These are phyloP conservation scores for Ellobium chinense DNA, from an alignment of 2,888 invertebrate genomes.

Conservation along the genomic window DNA sequence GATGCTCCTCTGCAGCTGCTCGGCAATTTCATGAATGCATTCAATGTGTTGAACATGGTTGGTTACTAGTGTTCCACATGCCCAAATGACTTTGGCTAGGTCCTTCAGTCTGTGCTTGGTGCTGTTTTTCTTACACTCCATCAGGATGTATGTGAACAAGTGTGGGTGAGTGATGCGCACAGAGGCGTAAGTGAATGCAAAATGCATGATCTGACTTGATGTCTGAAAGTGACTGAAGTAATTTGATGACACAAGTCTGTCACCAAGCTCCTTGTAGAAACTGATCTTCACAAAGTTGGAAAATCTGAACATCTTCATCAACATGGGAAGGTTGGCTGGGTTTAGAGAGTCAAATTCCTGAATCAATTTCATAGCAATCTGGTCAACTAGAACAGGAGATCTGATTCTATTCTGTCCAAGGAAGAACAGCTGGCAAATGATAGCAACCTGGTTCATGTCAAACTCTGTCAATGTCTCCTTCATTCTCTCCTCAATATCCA, in stretches of 20 bases:
- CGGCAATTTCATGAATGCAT: conserved; percentile 7
- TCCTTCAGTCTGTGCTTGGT: conserved; percentile 16
- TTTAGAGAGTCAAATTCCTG: conserved; percentile 17
- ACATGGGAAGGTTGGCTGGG: conserved; percentile 12
- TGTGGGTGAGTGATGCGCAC: conserved; percentile 35
- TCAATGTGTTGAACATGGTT: background rate
- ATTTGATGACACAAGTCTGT: background rate
- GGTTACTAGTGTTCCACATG: conserved; percentile 46
- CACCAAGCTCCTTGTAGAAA: conserved; percentile 39
- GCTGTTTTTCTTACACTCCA: background rate
- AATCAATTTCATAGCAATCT: conserved; percentile 29
- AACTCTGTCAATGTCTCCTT: conserved; percentile 1
- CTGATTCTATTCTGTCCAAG: conserved; percentile 2
- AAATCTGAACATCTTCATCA: conserved; percentile 42
- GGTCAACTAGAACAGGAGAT: conserved; percentile 28
- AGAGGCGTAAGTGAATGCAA: conserved; percentile 39
- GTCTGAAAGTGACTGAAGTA: background rate
- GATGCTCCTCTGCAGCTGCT: background rate
- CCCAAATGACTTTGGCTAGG: conserved; percentile 36
- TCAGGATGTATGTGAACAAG: conserved; percentile 14
- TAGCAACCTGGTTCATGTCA: conserved; percentile 23
- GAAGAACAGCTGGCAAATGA: conserved; percentile 28
- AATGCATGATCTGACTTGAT: conserved; percentile 29
- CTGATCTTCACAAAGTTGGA: conserved; percentile 41
- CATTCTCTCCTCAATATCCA: conserved; percentile 22